These are phyloP conservation scores for Monodelphis domestica DNA, from an alignment of 2,797 vertebrate genomes.

Conservation along the genomic window DNA sequence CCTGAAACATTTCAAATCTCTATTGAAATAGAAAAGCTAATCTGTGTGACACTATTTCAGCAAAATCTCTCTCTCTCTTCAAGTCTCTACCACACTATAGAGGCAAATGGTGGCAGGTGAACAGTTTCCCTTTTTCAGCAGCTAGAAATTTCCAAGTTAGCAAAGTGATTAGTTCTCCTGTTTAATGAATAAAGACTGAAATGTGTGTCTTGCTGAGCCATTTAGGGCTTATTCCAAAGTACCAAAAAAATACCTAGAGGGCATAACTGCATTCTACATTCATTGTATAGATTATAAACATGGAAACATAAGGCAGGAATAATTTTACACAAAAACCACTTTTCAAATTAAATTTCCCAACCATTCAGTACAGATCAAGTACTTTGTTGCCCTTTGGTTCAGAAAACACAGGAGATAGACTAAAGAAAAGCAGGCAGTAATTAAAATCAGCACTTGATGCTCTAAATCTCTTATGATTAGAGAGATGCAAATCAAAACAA, in stretches of 20 bases:
- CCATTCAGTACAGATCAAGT: constrained; percentile 3
- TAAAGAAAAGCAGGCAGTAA: constrained; percentile 48
- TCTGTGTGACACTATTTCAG: no score
- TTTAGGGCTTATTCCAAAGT: constrained; percentile 43
- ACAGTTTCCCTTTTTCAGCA: constrained; percentile 45
- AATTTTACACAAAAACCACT: constrained; percentile 12
- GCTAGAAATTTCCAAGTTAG: constrained; percentile 47
- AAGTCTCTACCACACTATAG: no score
- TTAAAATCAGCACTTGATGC: constrained; percentile 7
- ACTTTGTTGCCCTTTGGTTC: constrained; percentile 55
- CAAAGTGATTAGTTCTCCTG: constrained; percentile 45
- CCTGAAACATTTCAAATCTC: constrained; percentile 52
- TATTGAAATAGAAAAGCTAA: no score
- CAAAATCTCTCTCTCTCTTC: no score
- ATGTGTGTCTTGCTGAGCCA: constrained; percentile 34
- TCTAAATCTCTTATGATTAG: no score
- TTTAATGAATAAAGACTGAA: constrained; percentile 27
- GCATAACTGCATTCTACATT: not conserved
- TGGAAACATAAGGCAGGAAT: constrained; percentile 3
- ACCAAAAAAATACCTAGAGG: constrained; percentile 39
- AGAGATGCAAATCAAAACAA: no score
- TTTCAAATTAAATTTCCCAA: constrained; percentile 45
- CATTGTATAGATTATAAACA: constrained; percentile 41
- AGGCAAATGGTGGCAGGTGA: constrained; percentile 55
- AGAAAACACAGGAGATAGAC: constrained; percentile 74